Conservation (phyloP, 2,113 vertebrate species). For the Cyprinodon brontotheroides region DNA sequence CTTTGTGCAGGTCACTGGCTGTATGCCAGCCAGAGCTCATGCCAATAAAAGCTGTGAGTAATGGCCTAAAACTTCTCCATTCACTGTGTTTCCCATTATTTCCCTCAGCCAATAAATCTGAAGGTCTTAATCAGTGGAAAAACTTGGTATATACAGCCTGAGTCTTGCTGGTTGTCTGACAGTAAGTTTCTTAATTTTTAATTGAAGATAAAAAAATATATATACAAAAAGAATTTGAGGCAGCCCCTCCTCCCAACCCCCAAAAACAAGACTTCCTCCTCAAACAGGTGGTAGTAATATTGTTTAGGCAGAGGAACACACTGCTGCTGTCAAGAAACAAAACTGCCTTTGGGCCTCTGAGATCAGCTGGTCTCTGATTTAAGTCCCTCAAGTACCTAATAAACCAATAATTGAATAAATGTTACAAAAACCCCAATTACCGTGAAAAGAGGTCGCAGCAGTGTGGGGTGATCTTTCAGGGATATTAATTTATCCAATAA, state of each 20-base stretch:
- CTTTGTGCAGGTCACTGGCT: constrained; percentile 76
- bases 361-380: constrained; percentile 32
- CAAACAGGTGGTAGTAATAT: constrained; percentile 49
- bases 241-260: constrained; percentile 4
- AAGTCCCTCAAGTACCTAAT: constrained; percentile 33
- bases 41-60: constrained; percentile 78
- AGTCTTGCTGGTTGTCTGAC: constrained; percentile 59
- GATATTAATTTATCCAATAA: not conserved
- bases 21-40: constrained; percentile 65
- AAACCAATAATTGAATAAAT: constrained; percentile 52
- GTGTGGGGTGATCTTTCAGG: not conserved
- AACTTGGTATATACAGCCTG: constrained; percentile 56
- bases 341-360: constrained; percentile 29
- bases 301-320: constrained; percentile 49
- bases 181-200: constrained; percentile 54
- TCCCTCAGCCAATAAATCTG: constrained; percentile 71
- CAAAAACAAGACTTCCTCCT: constrained; percentile 38
- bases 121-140: constrained; percentile 72
- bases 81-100: constrained; percentile 76
- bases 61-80: constrained; percentile 76
- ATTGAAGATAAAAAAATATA: constrained; percentile 43
- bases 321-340: constrained; percentile 35
- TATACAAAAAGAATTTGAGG: constrained; percentile 33
- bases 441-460: constrained; percentile 3
- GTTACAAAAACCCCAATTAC: constrained; percentile 27